These are phyloP conservation scores for Philereme transversata DNA, from an alignment of 2,888 invertebrate genomes.

Conservation along the genomic window DNA sequence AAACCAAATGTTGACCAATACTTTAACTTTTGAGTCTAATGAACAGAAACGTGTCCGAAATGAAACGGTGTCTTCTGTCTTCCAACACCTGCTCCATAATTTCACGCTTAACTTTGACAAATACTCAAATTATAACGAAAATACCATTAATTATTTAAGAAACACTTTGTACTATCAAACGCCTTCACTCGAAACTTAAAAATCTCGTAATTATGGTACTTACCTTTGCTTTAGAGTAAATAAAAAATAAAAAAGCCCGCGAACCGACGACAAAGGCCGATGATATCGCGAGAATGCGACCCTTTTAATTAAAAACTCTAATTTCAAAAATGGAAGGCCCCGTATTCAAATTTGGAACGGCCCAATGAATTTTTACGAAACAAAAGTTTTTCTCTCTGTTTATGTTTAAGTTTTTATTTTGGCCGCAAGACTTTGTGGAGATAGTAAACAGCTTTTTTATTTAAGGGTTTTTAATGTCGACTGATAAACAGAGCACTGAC, in stretches of 20 bases:
- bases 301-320: conserved; percentile 59
- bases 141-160: conserved; percentile 24
- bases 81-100: conserved; percentile 21
- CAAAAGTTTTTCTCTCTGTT: conserved; percentile 37
- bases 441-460: conserved; percentile 12
- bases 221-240: conserved; percentile 41
- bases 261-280: conserved; percentile 53
- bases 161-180: conserved; percentile 24
- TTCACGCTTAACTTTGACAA: conserved; percentile 17
- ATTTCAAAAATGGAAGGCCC: conserved; percentile 55
- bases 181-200: conserved; percentile 22
- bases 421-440: conserved; percentile 22
- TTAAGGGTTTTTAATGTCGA: conserved; percentile 6
- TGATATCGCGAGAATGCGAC: conserved; percentile 53
- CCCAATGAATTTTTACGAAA: conserved; percentile 42
- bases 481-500: too few relatives aligned
- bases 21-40: neutral
- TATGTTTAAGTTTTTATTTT: conserved; percentile 28
- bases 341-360: conserved; percentile 43
- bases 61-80: conserved; percentile 15
- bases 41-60: neutral
- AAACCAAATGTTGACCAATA: too few relatives aligned
- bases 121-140: conserved; percentile 25
- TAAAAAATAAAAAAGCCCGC: conserved; percentile 40
- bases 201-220: conserved; percentile 39